phyloP scores from a whole-genome alignment of 1,140 invertebrate genomes.

The Cyphomyrmex costatus region DNA sequence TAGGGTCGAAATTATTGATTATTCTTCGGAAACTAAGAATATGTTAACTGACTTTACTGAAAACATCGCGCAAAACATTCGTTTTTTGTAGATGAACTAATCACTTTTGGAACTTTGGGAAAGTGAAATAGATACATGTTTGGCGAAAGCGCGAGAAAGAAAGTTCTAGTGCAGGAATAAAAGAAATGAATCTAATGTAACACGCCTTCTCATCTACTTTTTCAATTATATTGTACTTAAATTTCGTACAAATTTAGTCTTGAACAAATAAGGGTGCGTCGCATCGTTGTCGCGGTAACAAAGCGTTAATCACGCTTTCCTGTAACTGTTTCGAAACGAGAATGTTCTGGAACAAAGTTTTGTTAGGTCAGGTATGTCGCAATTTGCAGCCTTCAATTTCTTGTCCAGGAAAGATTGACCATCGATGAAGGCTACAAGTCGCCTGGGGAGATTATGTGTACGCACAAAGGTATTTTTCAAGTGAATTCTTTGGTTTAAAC shows the following conservation, averaged over 20 bases:
- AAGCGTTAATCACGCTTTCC: constrained; percentile 32
- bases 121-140: too few relatives aligned
- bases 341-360: constrained; percentile 34
- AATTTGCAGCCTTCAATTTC: constrained; percentile 20
- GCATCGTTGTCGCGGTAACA: neutral
- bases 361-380: constrained; percentile 34
- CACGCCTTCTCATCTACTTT: neutral
- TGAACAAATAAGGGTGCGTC: constrained; percentile 32
- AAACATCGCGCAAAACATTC: neutral
- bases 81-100: too few relatives aligned
- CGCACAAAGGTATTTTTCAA: constrained; percentile 65
- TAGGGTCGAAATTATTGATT: neutral
- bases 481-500: constrained; percentile 35
- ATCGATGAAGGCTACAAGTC: constrained; percentile 26
- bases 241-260: constrained; percentile 1
- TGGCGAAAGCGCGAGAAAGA: too few relatives aligned
- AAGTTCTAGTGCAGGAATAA: too few relatives aligned
- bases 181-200: neutral
- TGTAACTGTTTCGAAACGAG: constrained; percentile 15
- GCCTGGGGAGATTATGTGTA: constrained; percentile 14
- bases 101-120: too few relatives aligned
- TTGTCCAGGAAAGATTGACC: neutral
- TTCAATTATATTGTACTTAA: constrained; percentile 2
- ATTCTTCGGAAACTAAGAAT: constrained; percentile 1
- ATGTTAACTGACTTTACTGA: neutral